Conservation (phyloP, 2,888 invertebrate species). For the Tenthredo notha region DNA sequence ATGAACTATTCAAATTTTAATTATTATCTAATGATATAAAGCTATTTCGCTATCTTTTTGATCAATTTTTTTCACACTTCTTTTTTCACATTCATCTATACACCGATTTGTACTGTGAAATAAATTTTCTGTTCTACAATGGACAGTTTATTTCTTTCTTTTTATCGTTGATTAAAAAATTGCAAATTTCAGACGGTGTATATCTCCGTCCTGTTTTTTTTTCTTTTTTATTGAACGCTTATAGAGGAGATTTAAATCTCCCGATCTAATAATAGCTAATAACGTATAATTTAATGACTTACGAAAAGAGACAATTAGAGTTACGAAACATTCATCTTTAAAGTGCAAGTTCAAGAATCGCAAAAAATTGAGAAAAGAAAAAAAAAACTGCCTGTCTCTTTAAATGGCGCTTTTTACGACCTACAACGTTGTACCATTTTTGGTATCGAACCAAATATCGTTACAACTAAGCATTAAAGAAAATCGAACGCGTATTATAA, state of each 20-base stretch:
- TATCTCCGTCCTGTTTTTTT: background rate
- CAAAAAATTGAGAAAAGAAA: background rate
- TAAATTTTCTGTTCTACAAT: no score
- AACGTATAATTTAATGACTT: slow-evolving; percentile 3
- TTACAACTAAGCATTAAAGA: background rate
- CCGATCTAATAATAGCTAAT: background rate
- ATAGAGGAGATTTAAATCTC: background rate
- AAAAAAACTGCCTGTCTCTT: background rate
- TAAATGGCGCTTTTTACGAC: background rate
- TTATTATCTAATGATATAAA: no score
- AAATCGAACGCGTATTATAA: background rate
- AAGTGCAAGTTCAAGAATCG: background rate
- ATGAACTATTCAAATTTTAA: no score
- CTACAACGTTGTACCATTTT: background rate
- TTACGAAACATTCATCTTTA: background rate
- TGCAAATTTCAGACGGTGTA: no score
- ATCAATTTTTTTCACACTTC: no score
- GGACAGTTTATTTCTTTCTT: no score
- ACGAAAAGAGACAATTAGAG: background rate
- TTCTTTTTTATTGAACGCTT: background rate
- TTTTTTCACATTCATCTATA: no score
- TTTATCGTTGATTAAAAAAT: no score
- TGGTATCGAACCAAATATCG: slow-evolving; percentile 11
- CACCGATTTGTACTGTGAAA: no score
- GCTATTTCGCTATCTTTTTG: no score